phyloP scores from a whole-genome alignment of 2,797 vertebrate species.

The Acropternis orthonyx region DNA sequence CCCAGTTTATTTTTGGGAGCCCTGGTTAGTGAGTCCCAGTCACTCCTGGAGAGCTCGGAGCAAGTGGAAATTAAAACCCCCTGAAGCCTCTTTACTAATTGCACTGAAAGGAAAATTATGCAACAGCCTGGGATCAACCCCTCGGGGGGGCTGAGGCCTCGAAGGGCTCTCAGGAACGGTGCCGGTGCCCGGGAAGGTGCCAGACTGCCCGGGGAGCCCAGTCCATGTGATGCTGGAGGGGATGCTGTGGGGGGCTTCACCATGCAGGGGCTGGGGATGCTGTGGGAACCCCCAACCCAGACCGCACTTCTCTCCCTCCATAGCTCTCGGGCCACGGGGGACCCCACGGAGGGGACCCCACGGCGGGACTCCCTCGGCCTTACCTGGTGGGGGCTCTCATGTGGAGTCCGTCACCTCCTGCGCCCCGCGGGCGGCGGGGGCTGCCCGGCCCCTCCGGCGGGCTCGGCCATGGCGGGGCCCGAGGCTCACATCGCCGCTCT shows the following conservation, averaged over 20 bases:
- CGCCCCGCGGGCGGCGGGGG: not conserved
- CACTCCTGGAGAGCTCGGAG: not conserved
- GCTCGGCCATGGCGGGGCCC: not conserved
- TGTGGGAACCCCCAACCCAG: not conserved
- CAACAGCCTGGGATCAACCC: not conserved
- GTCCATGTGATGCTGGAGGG: rapidly evolving
- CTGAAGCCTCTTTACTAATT: not conserved
- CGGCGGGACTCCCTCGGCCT: not conserved
- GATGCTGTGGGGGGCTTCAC: not conserved
- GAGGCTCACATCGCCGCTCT: not conserved
- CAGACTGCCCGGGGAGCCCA: not conserved
- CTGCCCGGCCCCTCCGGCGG: not conserved
- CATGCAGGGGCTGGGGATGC: not conserved
- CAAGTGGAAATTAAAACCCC: not conserved
- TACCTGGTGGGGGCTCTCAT: constrained; percentile 8
- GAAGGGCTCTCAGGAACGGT: not conserved
- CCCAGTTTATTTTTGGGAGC: not conserved
- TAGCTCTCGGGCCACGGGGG: no score
- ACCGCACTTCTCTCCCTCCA: not conserved
- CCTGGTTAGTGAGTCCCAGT: not conserved
- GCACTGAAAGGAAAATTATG: not conserved
- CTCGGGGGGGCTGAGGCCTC: not conserved
- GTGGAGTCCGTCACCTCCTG: not conserved
- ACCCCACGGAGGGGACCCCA: not conserved
- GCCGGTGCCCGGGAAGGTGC: not conserved